phyloP scores from a whole-genome alignment of 2,797 vertebrate genomes.

The Amniataba percoides region DNA sequence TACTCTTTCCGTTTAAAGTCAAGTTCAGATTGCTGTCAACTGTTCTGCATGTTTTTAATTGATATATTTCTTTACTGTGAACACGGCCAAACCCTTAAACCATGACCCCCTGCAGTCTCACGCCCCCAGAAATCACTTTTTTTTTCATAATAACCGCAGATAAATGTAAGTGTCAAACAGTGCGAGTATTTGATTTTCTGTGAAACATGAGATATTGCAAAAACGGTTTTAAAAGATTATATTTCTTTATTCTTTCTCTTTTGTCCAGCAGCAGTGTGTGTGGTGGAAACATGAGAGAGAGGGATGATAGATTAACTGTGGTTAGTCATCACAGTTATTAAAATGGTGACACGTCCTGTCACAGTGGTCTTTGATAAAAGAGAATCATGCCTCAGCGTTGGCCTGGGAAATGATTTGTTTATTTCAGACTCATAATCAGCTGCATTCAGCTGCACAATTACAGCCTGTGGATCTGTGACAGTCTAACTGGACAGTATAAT shows the following conservation, averaged over 20 bases:
- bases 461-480: constrained; percentile 26
- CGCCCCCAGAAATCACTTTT: background rate
- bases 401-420: constrained; percentile 49
- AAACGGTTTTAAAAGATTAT: background rate
- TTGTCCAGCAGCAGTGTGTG: background rate
- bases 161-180: background rate
- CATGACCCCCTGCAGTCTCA: background rate
- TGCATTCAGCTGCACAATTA: constrained; percentile 37
- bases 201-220: background rate
- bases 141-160: background rate
- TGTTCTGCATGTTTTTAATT: background rate
- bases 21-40: background rate
- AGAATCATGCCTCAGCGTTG: background rate
- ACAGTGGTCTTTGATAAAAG: background rate
- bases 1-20: background rate
- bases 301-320: background rate
- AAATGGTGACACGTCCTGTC: background rate
- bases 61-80: background rate
- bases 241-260: background rate
- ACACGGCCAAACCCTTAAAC: constrained; percentile 6
- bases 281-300: background rate
- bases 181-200: background rate
- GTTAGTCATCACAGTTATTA: background rate
- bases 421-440: constrained; percentile 38
- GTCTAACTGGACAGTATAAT: constrained; percentile 28